These are phyloP conservation scores for Torymus texanus DNA, from an alignment of 2,888 invertebrate species.

Conservation along the genomic window DNA sequence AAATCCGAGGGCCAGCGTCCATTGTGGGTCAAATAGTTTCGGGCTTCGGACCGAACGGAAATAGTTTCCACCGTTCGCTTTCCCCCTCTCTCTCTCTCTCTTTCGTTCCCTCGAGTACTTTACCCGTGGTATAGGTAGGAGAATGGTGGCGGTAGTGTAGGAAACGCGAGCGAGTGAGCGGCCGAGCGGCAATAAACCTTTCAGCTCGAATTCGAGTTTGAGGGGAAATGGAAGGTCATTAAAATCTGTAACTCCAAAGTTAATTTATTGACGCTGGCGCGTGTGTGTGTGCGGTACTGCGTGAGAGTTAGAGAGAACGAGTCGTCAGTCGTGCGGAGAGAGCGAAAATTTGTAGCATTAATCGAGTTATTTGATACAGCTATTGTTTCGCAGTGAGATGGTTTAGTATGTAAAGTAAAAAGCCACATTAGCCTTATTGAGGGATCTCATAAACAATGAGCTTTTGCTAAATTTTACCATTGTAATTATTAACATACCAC, in stretches of 20 bases:
- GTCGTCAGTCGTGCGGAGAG: background rate
- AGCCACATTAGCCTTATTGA: too few relatives aligned
- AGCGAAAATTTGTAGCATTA: conserved; percentile 18
- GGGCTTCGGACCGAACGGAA: conserved; percentile 33
- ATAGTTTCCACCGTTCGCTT: conserved; percentile 39
- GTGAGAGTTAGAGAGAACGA: background rate
- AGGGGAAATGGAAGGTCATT: conserved; percentile 47
- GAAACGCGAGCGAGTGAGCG: conserved; percentile 22
- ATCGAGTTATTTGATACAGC: conserved; percentile 5
- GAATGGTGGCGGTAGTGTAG: background rate
- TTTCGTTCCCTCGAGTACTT: conserved; percentile 26
- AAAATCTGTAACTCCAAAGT: conserved; percentile 41
- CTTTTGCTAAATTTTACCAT: too few relatives aligned
- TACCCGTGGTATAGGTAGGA: background rate
- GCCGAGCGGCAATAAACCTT: conserved; percentile 46
- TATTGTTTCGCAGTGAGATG: conserved; percentile 1
- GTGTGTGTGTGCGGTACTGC: background rate
- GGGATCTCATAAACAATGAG: too few relatives aligned
- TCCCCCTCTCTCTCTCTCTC: background rate
- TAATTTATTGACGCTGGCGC: conserved; percentile 43
- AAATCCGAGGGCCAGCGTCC: conserved; percentile 1
- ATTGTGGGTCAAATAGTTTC: conserved; percentile 52
- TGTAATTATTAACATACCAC: too few relatives aligned
- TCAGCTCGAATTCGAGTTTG: conserved; percentile 36
- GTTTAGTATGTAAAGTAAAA: too few relatives aligned